Conservation (phyloP, 2,113 vertebrate genomes). For the Cephalopterus ornatus region DNA sequence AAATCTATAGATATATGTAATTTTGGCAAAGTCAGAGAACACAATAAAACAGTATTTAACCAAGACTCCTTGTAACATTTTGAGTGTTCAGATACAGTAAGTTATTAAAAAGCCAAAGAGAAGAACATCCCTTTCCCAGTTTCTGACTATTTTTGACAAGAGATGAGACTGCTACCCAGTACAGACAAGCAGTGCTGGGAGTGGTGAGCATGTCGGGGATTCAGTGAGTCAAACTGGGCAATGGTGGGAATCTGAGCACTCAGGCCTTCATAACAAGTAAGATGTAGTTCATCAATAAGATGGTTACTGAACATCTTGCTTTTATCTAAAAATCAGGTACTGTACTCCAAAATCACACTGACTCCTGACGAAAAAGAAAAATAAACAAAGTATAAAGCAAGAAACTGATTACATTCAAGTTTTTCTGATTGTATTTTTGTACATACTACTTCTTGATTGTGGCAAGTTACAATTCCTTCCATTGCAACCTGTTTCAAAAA, state of each 20-base stretch:
- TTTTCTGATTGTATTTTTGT: neutral
- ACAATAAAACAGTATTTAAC: neutral
- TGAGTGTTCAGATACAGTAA: neutral
- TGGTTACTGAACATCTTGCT: neutral
- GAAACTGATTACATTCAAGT: neutral
- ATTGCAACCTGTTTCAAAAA: neutral
- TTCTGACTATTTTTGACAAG: neutral
- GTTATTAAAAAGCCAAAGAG: neutral
- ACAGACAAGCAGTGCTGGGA: too few species aligned
- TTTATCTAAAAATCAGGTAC: neutral
- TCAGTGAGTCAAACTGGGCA: accelerated
- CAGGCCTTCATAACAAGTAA: neutral
- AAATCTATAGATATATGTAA: too few species aligned
- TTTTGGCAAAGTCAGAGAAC: neutral
- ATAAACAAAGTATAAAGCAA: neutral
- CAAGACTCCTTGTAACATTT: neutral
- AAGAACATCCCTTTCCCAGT: accelerated
- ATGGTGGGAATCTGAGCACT: neutral
- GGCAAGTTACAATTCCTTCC: neutral
- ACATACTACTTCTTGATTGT: neutral
- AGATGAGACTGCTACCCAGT: neutral
- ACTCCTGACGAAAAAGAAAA: neutral
- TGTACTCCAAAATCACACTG: neutral
- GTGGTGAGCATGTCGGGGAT: accelerated
- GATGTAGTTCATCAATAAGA: neutral